Base-by-base conservation (phyloP, 2,113 vertebrate genomes). In the Columba janthina region DNA sequence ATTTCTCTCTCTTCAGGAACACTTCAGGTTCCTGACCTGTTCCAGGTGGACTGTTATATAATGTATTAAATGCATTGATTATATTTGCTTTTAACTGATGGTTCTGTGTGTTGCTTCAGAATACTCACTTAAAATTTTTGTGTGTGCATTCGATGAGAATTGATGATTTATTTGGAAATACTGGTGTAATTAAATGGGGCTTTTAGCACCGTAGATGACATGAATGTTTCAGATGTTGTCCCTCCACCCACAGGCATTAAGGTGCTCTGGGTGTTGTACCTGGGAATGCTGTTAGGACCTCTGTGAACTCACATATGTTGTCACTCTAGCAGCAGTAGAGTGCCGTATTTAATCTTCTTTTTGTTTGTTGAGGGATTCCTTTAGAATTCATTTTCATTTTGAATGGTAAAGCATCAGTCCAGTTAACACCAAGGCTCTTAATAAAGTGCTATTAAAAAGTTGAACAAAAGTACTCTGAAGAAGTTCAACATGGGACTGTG, bases 371-470 rank as follows among this genome's bases (percentile, higher is more conserved):
- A 80, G 34, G 67, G 48, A 71, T 56, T 67, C 25, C 4, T 80
- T 91, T 86, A 77, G 46, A 76, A 81, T 87, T 61, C 50, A 15
- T 90, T 88, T 85, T 71, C 69, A 36, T 93, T 83, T 94, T 44
- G 77, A 93, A 72, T 75, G 36, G 17, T 6, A 65, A 58, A 78
- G 50, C 32, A 42, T 56, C n/a, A 24, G 29, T 56, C 26, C 19
- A 65, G 11, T 64, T 90, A 82, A 48, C 26, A 24, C 28, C 29
- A 14, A 60, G 56, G 18, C 20, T 75, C 6, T 92, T 80, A 72
- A 21, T 46, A 67, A 85, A 84, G 29, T 21, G 34, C 22, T 58
- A 48, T 70, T 74, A 31, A 76, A 71, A 89, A 79, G 32, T n/a
- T 54, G 28, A 90, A 31, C 61, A 48, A 2, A 77, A 82, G 32